phyloP scores from a whole-genome alignment of 2,888 invertebrate genomes.

The Xestia ashworthii region DNA sequence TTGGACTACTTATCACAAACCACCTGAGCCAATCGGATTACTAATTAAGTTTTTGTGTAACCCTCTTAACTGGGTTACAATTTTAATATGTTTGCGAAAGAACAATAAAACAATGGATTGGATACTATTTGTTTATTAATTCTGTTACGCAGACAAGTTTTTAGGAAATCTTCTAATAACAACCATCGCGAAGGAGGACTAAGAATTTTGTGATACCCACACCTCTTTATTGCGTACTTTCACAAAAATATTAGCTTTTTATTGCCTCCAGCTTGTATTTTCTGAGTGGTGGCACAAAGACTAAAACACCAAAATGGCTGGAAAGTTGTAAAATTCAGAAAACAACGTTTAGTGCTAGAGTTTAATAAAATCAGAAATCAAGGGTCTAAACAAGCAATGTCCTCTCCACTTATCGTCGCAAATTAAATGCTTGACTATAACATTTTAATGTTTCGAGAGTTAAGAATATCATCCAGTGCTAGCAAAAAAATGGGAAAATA shows the following conservation, averaged over 20 bases:
- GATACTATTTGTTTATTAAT: not conserved
- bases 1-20: constrained; percentile 8
- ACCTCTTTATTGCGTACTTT: not conserved
- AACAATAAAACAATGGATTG: constrained; percentile 3
- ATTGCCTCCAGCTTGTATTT: not conserved
- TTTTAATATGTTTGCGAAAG: constrained; percentile 6
- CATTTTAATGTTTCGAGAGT: constrained; percentile 54
- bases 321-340: not conserved
- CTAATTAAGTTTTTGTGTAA: constrained; percentile 81
- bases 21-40: constrained; percentile 80
- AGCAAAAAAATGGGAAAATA: not conserved
- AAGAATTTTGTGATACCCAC: not conserved
- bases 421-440: constrained; percentile 64
- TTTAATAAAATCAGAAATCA: constrained; percentile 51
- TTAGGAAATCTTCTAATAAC: not conserved
- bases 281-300: not conserved
- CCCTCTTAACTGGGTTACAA: constrained; percentile 58
- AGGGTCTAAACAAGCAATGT: constrained; percentile 46
- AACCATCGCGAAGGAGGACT: not conserved
- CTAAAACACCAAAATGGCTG: not conserved
- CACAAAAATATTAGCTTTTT: not conserved
- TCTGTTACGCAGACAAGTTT: no score
- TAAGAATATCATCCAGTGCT: constrained; percentile 16
- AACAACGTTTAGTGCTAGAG: constrained; percentile 13
- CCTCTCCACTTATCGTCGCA: constrained; percentile 57